Percentiles rank a stretch among this genome's conserved stretches.
phyloP scores from a whole-genome alignment of 2,888 invertebrate genomes.

The Venusia cambrica region DNA sequence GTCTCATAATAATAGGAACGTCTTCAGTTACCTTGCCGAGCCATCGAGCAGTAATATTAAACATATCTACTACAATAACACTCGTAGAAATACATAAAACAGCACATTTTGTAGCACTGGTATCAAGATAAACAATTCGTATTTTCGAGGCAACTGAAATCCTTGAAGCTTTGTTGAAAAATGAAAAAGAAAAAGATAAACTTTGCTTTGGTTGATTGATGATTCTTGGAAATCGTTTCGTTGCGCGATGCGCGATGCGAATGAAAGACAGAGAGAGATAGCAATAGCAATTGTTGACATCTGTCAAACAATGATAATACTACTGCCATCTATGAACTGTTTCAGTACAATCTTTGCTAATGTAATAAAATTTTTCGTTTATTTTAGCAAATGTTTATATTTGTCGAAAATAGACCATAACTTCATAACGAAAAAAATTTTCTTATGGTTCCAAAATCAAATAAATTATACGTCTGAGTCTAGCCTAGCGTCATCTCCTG shows the following conservation, averaged over 20 bases:
- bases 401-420: too few relatives aligned
- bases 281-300: too few relatives aligned
- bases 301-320: too few relatives aligned
- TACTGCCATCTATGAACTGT: too few relatives aligned
- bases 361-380: too few relatives aligned
- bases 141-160: constrained; percentile 16
- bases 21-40: constrained; percentile 67
- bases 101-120: constrained; percentile 27
- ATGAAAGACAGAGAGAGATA: constrained; percentile 11
- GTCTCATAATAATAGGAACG: constrained; percentile 56
- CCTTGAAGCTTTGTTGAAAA: constrained; percentile 21
- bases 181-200: constrained; percentile 6
- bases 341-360: too few relatives aligned
- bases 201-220: background rate
- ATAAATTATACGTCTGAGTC: too few relatives aligned
- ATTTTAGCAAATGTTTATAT: too few relatives aligned
- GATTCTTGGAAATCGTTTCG: constrained; percentile 11
- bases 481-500: too few relatives aligned
- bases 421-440: too few relatives aligned
- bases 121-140: constrained; percentile 20
- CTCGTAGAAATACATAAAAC: constrained; percentile 32
- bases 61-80: constrained; percentile 31
- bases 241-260: too few relatives aligned
- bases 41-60: constrained; percentile 34
- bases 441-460: too few relatives aligned